Base-by-base conservation (phyloP, 37 sponge, comb jelly and placozoan genomes). In the Eunapius fragilis region DNA sequence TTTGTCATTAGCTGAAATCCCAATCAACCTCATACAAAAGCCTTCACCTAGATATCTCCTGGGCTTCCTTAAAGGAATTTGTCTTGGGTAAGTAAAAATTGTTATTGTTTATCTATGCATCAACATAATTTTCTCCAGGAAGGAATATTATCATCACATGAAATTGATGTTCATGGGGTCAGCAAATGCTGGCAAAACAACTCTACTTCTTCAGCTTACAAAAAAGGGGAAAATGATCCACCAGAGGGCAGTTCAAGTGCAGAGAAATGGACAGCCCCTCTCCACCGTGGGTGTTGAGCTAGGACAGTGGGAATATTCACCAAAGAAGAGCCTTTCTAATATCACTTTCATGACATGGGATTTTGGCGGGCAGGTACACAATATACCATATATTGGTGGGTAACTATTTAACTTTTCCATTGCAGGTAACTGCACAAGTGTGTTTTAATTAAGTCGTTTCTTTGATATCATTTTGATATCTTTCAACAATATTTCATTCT, bases 361-460 rank as follows among this genome's bases (percentile, higher is more conserved):
- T 80, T 96, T 96, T 94, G 97, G 89, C n/a, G 97, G 97, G 12
- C 97, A 96, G 84, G 93, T 93, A 78, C 3, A n/a, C n/a, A n/a
- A n/a, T n/a, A n/a, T n/a, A n/a, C n/a, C n/a, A n/a, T n/a, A n/a
- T n/a, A n/a, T n/a, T n/a, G n/a, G n/a, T n/a, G n/a, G n/a, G n/a
- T n/a, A n/a, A n/a, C n/a, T n/a, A n/a, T n/a, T n/a, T n/a, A n/a
- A n/a, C n/a, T n/a, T n/a, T n/a, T n/a, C n/a, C n/a, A n/a, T n/a
- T n/a, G n/a, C n/a, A n/a, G n/a, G n/a, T n/a, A n/a, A n/a, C n/a
- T n/a, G n/a, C n/a, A n/a, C n/a, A n/a, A n/a, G n/a, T n/a, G n/a
- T n/a, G n/a, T n/a, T n/a, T n/a, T n/a, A n/a, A n/a, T n/a, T n/a
- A n/a, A n/a, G n/a, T n/a, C n/a, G n/a, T n/a, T n/a, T n/a, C n/a